Evolutionary conservation across 2,797 vertebrate species (phyloP).

Genomic region (Urophycis tenuis): DNA sequence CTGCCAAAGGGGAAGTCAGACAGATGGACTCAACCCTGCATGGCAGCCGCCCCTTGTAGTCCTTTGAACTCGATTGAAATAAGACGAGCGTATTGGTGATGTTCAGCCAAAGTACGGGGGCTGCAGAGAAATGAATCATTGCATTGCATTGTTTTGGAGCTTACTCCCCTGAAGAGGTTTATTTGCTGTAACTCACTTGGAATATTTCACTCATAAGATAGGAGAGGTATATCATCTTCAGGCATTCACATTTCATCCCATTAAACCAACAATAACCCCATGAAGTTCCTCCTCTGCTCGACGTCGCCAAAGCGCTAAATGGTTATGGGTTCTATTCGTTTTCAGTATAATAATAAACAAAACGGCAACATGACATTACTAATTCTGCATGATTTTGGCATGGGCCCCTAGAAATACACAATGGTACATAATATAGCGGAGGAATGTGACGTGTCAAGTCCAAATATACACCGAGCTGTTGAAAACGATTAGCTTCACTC

Average conservation of each 20-base stretch:
- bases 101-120: not conserved
- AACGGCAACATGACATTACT: not conserved
- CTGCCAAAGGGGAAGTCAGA: not conserved
- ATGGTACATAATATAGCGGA: not conserved
- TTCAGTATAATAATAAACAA: not conserved
- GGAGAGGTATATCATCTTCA: not conserved
- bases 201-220: not conserved
- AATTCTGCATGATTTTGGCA: not conserved
- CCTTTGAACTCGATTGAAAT: not conserved
- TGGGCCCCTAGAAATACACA: not conserved
- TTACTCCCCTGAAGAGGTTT: not conserved
- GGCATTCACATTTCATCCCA: not conserved
- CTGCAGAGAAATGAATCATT: not conserved
- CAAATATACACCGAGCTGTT: slow-evolving; percentile 29
- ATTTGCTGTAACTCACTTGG: not conserved
- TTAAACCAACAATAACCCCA: slow-evolving; percentile 3
- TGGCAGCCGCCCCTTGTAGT: not conserved
- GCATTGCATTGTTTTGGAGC: no score
- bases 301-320: not conserved
- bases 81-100: not conserved
- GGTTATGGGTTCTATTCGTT: not conserved
- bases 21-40: not conserved
- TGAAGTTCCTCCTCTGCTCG: not conserved
- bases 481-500: slow-evolving; percentile 27
- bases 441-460: not conserved